Evolutionary conservation across 2,888 invertebrate species (phyloP), one percentile per base, ranked within the genome.

Genomic region (Lycia hirtaria): DNA sequence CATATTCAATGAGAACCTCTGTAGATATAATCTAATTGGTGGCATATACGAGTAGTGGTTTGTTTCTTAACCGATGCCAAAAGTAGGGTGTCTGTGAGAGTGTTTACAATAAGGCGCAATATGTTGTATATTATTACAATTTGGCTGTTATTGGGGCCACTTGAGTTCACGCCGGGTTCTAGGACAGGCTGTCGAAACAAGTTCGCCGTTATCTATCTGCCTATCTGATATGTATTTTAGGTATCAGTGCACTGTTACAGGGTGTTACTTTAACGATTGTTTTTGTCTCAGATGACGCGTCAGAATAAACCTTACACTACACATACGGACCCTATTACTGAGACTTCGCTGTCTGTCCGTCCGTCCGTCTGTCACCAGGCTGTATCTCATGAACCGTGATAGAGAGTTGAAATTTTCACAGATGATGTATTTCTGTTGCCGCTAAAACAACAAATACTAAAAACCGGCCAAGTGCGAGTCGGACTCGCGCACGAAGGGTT

Each of bases 121-220:
- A 47, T 56, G 64, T 62, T 75, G 75, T 62, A 59, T 64, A 65
- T 69, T 68, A 69, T 72, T 65, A 71, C 72, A 77, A 80, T 78
- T 81, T 76, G 75, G 80, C 72, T 61, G 59, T 59, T 83, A 88
- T 85, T 84, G 83, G 84, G 89, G 88, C 78, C 81, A 89, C 81
- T 85, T 65, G 81, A 82, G 89, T 89, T 88, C 87, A 85, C 41
- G 60, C 62, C 61, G 81, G 79, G 90, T 91, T 90, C 90, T 90
- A 89, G 90, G 90, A 79, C 90, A 79, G 71, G 60, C 73, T 87
- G 86, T 83, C 87, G 88, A 86, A 86, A 88, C 80, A 80, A 80
- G 81, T 81, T 83, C 81, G 80, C 14, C 43, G 80, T 48, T 64
- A 62, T 65, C 65, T 75, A 67, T 57, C 73, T 67, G 69, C 72